A percentile compares a stretch with the other conserved stretches of the same genome.
phyloP scores from a whole-genome alignment of 2,797 vertebrate species.

The Podarcis lilfordi region DNA sequence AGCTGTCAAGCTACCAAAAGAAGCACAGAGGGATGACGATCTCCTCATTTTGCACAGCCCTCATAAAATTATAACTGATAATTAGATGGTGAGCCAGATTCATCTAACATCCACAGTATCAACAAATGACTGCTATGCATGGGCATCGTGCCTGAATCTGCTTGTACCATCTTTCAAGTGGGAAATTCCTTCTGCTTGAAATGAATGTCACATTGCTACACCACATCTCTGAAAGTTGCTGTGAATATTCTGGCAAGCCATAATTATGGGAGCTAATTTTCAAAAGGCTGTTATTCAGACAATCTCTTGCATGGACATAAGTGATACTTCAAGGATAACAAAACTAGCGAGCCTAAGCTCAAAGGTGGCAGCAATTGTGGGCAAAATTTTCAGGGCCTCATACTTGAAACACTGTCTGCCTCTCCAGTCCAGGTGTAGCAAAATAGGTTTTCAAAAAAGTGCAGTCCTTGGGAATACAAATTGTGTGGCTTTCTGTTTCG shows the following conservation, averaged over 20 bases:
- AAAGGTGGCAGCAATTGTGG: neutral
- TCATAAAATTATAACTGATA: conserved; percentile 38
- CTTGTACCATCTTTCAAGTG: conserved; percentile 52
- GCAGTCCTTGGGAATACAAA: neutral
- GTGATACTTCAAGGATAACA: neutral
- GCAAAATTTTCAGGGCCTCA: neutral
- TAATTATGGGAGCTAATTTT: neutral
- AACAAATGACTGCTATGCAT: conserved; percentile 28
- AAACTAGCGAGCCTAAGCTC: neutral
- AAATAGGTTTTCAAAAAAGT: neutral
- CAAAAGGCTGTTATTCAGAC: neutral
- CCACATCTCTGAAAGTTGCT: accelerated
- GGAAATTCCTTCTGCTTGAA: conserved; percentile 57
- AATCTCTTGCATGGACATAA: neutral
- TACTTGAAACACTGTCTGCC: neutral
- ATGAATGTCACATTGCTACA: conserved; percentile 23
- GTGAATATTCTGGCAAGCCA: conserved; percentile 9
- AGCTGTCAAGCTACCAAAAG: neutral
- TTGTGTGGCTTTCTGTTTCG: too few relatives aligned
- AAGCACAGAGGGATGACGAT: neutral
- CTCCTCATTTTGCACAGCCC: neutral
- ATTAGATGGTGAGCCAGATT: conserved; percentile 40
- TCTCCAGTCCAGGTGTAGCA: too few relatives aligned
- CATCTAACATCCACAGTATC: conserved; percentile 6
- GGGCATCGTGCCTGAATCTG: conserved; percentile 37